Evolutionary conservation across 2,888 invertebrate genomes (phyloP).

Genomic region (Plagodis dolabraria): DNA sequence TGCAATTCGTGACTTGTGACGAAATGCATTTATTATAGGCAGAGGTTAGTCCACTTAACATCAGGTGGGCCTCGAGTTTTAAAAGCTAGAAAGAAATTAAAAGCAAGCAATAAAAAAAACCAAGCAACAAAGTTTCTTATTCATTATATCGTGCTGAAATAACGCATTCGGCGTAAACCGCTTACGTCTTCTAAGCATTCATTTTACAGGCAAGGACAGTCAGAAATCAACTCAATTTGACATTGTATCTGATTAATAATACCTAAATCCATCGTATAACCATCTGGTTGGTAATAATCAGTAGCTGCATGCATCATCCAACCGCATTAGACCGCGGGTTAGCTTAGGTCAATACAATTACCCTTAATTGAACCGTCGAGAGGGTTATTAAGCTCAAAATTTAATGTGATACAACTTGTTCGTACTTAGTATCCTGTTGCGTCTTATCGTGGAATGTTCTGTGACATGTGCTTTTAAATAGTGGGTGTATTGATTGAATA

Average conservation of each 20-base stretch:
- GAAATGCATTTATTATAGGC: no score
- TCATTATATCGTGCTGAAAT: no score
- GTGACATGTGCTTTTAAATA: constrained; percentile 10
- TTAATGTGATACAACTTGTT: constrained; percentile 30
- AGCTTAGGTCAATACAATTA: constrained; percentile 83
- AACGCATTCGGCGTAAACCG: no score
- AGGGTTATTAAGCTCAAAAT: constrained; percentile 60
- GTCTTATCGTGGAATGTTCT: constrained; percentile 37
- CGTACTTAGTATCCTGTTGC: constrained; percentile 37
- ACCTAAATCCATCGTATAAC: background rate
- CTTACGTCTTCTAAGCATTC: no score
- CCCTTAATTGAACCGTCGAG: constrained; percentile 69
- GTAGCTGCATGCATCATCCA: constrained; percentile 63
- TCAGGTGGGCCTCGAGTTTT: no score
- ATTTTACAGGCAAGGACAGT: no score
- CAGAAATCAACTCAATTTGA: no score
- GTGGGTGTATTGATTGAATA: background rate
- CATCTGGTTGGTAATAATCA: constrained; percentile 16
- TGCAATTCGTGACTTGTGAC: no score
- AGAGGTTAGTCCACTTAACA: no score
- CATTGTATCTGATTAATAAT: constrained; percentile 6
- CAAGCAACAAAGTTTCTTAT: no score
- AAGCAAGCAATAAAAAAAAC: no score
- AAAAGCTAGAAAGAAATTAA: no score
- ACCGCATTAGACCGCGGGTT: constrained; percentile 75